A percentile compares a stretch with the other conserved stretches of the same genome.
These are phyloP conservation scores for Dorcus parallelipipedus DNA, from an alignment of 2,888 invertebrate species.

Conservation along the genomic window DNA sequence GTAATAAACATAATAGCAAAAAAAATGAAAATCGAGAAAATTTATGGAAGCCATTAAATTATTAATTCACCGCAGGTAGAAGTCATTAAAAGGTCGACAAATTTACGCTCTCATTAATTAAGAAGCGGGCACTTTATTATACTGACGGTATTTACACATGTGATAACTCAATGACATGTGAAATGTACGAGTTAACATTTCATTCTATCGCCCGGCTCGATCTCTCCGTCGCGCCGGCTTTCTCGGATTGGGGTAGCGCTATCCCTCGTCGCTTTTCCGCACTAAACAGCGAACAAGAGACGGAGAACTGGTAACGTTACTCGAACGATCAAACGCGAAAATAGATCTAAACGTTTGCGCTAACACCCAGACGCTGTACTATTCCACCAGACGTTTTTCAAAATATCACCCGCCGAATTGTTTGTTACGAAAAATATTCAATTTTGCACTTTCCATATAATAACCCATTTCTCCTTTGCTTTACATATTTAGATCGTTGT, in stretches of 20 bases:
- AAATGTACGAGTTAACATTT: slow-evolving; percentile 21
- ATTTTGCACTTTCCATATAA: too few species aligned
- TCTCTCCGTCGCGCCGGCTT: background rate
- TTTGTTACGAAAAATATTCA: too few species aligned
- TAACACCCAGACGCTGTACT: background rate
- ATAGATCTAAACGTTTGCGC: slow-evolving; percentile 11
- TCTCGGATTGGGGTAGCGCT: background rate
- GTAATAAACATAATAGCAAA: background rate
- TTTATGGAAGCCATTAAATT: slow-evolving; percentile 3
- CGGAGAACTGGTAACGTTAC: background rate
- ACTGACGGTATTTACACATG: slow-evolving; percentile 20
- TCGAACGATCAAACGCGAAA: background rate
- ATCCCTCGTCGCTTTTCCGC: background rate
- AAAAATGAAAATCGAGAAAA: slow-evolving; percentile 1
- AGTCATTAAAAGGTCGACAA: slow-evolving; percentile 14
- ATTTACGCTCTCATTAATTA: slow-evolving; percentile 25
- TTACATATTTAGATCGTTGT: too few species aligned
- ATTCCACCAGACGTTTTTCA: slow-evolving; percentile 8
- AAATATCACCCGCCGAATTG: background rate
- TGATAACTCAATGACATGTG: slow-evolving; percentile 21
- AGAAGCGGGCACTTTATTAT: slow-evolving; percentile 7
- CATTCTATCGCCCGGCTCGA: slow-evolving; percentile 13
- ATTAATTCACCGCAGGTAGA: slow-evolving; percentile 10
- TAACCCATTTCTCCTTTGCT: too few species aligned
- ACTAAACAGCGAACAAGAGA: background rate